Percentiles rank a stretch among this genome's conserved stretches.
These are phyloP conservation scores for Zaprionus obscuricornis DNA, from an alignment of 2,888 invertebrate species.

Conservation along the genomic window DNA sequence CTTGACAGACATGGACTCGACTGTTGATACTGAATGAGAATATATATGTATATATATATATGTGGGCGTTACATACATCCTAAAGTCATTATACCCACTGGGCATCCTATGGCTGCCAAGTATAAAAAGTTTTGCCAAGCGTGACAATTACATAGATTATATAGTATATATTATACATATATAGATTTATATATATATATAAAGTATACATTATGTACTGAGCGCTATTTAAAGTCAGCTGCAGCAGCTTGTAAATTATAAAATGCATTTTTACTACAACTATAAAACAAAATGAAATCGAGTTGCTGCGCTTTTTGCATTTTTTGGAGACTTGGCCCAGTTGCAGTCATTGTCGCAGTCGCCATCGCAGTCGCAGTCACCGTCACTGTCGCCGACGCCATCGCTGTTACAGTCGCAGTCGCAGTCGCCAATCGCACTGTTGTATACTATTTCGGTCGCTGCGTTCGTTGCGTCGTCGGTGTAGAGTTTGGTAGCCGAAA, in stretches of 20 bases:
- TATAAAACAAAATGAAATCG: background rate
- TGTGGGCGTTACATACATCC: too few species aligned
- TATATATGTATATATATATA: too few species aligned
- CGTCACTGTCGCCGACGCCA: background rate
- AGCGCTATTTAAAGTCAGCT: conserved; percentile 5
- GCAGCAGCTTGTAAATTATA: conserved; percentile 24
- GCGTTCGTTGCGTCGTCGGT: too few species aligned
- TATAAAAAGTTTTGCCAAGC: too few species aligned
- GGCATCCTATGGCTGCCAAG: too few species aligned
- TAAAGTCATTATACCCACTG: too few species aligned
- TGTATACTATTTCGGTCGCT: background rate
- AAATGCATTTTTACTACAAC: conserved; percentile 42
- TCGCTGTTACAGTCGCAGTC: background rate
- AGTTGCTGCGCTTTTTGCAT: background rate
- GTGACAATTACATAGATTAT: too few species aligned
- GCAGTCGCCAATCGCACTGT: background rate
- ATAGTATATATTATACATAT: too few species aligned
- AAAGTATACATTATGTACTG: background rate
- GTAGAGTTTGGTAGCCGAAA: conserved; percentile 53
- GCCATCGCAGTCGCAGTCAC: too few species aligned
- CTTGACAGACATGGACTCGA: too few species aligned
- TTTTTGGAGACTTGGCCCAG: conserved; percentile 2
- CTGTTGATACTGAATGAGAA: too few species aligned
- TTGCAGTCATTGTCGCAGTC: background rate
- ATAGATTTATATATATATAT: background rate